Evolutionary conservation across 2,888 invertebrate genomes (phyloP), one percentile per base, ranked within the genome.

Genomic region (Anoplius nigerrimus): DNA sequence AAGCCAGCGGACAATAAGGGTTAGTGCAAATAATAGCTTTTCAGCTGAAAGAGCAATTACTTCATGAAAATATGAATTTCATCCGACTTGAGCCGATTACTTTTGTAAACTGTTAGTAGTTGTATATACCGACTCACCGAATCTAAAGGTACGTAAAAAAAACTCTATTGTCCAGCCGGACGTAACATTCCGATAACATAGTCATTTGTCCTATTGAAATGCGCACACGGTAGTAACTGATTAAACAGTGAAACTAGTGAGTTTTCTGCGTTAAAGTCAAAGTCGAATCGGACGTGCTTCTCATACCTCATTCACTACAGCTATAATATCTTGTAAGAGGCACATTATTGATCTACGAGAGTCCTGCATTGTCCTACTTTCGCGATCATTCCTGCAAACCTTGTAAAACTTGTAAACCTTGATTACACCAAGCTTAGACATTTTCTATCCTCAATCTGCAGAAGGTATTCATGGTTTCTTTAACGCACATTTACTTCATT

Each of bases 361-460:
- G 57, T 82, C 78, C 81, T 82, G 76, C 79, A 72, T 62, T 73
- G 82, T 70, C 76, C 82, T 75, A 84, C 68, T 80, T 80, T 74
- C 54, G 21, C n/a, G 22, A 54, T 68, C 58, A 56, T 57, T 21
- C 68, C 62, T 45, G 43, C 16, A 43, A 24, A 22, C 15, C 8
- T n/a, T n/a, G n/a, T n/a, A n/a, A n/a, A n/a, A n/a, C n/a, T n/a
- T 22, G 16, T 43, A 57, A n/a, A 24, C 64, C 55, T 45, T 22
- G n/a, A 59, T 43, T 53, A 21, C 13, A 15, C 8, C 43, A 22
- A 76, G 76, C 79, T 80, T 48, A 2, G 16, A 48, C n/a, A 6
- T 48, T 11, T 34, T 11, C 11, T 34, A 6, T 34, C 27, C 27
- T n/a, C 2, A 27, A 27, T 6, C 27, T 27, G 6, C 27, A 27